Evolutionary conservation across 2,113 vertebrate genomes (phyloP).

Genomic region (Pachycephala philippinensis): DNA sequence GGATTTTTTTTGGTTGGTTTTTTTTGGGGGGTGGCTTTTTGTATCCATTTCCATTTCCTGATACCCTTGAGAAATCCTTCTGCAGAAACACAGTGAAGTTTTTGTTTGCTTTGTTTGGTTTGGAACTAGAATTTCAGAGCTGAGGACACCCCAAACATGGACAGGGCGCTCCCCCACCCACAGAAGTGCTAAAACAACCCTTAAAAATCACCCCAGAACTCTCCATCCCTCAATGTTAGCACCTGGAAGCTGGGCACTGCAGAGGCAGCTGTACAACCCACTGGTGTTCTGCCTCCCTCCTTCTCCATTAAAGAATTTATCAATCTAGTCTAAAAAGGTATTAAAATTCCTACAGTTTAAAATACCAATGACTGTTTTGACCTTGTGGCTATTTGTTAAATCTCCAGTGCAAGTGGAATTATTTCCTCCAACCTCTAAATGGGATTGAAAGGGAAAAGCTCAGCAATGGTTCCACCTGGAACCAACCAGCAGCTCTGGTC

Average conservation of each 20-base stretch:
- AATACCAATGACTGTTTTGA: neutral
- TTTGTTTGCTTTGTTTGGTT: neutral
- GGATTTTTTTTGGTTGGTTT: neutral
- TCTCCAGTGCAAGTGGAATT: neutral
- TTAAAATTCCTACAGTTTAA: neutral
- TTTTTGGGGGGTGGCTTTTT: conserved; percentile 23
- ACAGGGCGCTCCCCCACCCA: conserved; percentile 26
- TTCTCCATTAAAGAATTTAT: neutral
- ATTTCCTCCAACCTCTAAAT: neutral
- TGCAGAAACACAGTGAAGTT: conserved; percentile 67
- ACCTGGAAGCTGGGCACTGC: neutral
- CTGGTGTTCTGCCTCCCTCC: neutral
- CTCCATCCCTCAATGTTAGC: neutral
- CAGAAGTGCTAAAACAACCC: neutral
- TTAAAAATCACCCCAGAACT: neutral
- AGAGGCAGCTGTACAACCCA: neutral
- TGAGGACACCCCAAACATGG: conserved; percentile 32
- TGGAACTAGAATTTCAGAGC: conserved; percentile 57
- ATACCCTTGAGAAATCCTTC: conserved; percentile 63
- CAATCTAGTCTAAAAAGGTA: neutral
- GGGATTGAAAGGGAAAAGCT: neutral
- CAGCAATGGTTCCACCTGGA: neutral
- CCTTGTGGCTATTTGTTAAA: neutral
- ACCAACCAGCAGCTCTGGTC: neutral
- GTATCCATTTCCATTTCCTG: conserved; percentile 26